Base-by-base conservation (phyloP, 1,140 invertebrate species). In the Neocloeon triangulifer region DNA sequence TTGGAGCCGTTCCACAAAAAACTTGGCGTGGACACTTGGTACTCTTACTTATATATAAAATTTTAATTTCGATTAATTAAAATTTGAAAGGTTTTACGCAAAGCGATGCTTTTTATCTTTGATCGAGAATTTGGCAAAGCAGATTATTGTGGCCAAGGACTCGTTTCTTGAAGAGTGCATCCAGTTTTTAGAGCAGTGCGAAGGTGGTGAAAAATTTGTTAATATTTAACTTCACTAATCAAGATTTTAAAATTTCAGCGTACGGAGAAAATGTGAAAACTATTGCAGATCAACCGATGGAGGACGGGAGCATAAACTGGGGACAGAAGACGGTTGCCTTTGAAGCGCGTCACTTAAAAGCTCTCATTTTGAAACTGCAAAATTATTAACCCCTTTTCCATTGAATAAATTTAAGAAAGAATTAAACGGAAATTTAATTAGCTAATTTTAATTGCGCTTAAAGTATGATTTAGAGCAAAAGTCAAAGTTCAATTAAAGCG, bases 1-100 rank as follows among this genome's bases (percentile, higher is more conserved):
- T 53, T 97, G 16, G 88, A 96, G 49, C 91, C 91, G 0, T 92
- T 85, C 44, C 81, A 85, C 45, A 88, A 89, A 51, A 94, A 94
- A 52, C 58, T 97, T 1, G 85, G 88, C 1, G 85, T 84, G 5
- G 89, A 95, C 45, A 96, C 89, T 1, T 97, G 91, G 91, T 60
- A 47, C 37, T 36, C 34, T 34, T 16, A 20, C 5, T 15, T 21
- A 17, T 38, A 6, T 32, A n/a, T 32, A 23, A 9, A 25, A 9
- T 20, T 15, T 10, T 25, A 30, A 32, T 27, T 25, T 21, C 8
- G 19, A 15, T 4, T 8, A 29, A 18, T 13, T 8, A 9, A 8
- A 9, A 8, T 29, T 34, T 9, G 13, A 30, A 30, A 18, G 55
- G 56, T 92, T 84, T 55, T 95, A 96, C 51, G 77, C 85, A 1